Base-by-base conservation (phyloP, 2,888 invertebrate species). In the Euplagia quadripunctaria region DNA sequence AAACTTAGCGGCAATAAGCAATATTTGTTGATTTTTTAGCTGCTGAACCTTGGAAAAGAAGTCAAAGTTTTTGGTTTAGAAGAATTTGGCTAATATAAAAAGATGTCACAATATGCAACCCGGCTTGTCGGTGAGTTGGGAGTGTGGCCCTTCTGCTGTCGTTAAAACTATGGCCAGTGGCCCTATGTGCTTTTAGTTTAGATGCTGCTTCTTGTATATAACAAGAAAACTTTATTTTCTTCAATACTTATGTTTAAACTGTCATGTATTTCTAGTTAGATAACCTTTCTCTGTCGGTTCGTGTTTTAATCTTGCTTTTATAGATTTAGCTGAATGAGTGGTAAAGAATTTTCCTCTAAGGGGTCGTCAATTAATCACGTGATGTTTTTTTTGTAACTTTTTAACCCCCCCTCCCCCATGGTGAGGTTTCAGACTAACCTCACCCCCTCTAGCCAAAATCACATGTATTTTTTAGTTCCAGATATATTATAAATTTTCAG, bases 61-160 rank as follows among this genome's bases (percentile, higher is more conserved):
- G 14, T 51, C 31, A 31, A 46, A 17, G 12, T 6, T 64, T 51
- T 51, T 17, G 17, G 8, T 49, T 51, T 4, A 63, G 51, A 64
- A 70, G 63, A 51, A 43, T 41, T 46, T 61, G 14, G 4, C 8
- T 41, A 70, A 63, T 12, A 12, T 52, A 20, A 49, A 67, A 78
- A 72, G 55, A 77, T 77, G 77, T 70, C 70, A 55, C 73, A 75
- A 67, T 72, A 75, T 63, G 55, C 72, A 17, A 64, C 72, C 20
- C 65, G 70, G 16, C 73, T 68, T 17, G 68, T 70, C 52, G 74
- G 74, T 77, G 71, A 74, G 74, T 72, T 49, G 11, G 67, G 43
- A 31, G 16, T 31, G 42, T 12, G 9, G 43, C 58, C 8, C 64
- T 64, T 46, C 42, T 68, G 6, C 20, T 65, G 7, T 31, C 31